phyloP scores from a whole-genome alignment of 1,140 invertebrate genomes.

The Yoshiicerus persimilis region DNA sequence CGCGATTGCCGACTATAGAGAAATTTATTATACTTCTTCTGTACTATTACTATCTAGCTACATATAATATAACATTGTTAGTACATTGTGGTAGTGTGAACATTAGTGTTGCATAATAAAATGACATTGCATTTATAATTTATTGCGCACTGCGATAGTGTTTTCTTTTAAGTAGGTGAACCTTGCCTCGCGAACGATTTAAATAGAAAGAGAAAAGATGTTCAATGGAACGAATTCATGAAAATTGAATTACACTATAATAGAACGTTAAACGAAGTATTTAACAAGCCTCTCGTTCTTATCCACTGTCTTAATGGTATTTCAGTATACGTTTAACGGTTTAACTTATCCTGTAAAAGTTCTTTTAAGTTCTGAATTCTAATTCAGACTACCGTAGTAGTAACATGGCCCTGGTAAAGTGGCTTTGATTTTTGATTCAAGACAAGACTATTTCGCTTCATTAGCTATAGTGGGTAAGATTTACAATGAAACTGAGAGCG shows the following conservation, averaged over 20 bases:
- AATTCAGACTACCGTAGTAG: neutral
- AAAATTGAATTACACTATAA: neutral
- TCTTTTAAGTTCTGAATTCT: too few relatives aligned
- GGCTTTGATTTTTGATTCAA: neutral
- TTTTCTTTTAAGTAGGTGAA: neutral
- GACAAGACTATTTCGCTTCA: neutral
- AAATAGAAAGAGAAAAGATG: neutral
- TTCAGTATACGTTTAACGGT: too few relatives aligned
- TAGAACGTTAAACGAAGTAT: neutral
- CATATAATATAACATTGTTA: too few relatives aligned
- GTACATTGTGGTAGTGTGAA: too few relatives aligned
- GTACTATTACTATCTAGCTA: too few relatives aligned
- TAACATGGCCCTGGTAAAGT: neutral
- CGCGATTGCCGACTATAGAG: too few relatives aligned
- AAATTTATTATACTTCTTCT: too few relatives aligned
- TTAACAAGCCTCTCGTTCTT: neutral
- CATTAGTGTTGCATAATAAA: neutral
- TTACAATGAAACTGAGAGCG: neutral
- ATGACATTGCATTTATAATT: neutral
- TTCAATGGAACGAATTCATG: slow-evolving; percentile 2
- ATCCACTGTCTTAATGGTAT: neutral
- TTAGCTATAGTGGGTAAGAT: neutral
- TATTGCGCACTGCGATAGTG: neutral
- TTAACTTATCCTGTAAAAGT: too few relatives aligned
- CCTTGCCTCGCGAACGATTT: neutral